Percentiles rank a stretch among this genome's conserved stretches.
Conservation (phyloP, 2,797 vertebrate species). For the Leptoclinus maculatus region DNA sequence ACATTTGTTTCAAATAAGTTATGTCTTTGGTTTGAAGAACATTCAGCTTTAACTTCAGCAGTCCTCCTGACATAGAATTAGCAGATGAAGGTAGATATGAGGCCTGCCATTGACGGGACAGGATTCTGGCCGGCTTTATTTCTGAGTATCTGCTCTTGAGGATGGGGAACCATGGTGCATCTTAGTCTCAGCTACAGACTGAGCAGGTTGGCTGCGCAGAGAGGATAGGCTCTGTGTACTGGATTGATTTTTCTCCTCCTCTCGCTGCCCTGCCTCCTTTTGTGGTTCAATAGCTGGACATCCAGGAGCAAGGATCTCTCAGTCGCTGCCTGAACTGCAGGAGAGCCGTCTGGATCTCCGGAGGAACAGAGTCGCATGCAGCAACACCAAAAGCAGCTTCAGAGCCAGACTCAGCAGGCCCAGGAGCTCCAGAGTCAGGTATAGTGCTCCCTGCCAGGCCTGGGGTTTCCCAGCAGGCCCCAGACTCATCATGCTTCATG, state of each 20-base stretch:
- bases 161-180: conserved; percentile 44
- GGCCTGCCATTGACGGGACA: conserved; percentile 43
- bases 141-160: conserved; percentile 31
- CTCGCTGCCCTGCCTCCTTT: conserved; percentile 88
- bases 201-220: conserved; percentile 70
- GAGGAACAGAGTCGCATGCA: conserved; percentile 79
- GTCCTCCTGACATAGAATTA: conserved; percentile 18
- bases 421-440: conserved; percentile 84
- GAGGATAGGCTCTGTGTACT: conserved; percentile 86
- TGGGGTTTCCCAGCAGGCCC: conserved; percentile 69
- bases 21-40: conserved; percentile 14
- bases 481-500: conserved; percentile 55
- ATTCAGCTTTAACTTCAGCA: conserved; percentile 14
- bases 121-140: conserved; percentile 42
- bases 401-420: conserved; percentile 71
- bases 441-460: conserved; percentile 72
- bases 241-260: conserved; percentile 92
- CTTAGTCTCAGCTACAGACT: conserved; percentile 55
- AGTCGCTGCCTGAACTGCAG: conserved; percentile 87
- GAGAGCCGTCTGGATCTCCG: conserved; percentile 87
- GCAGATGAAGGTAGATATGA: conserved; percentile 29
- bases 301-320: conserved; percentile 91
- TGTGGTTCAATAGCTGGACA: conserved; percentile 94
- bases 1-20: conserved; percentile 16
- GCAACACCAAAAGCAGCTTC: conserved; percentile 76